Percentiles rank a stretch among this genome's conserved stretches.
phyloP scores from a whole-genome alignment of 2,888 invertebrate genomes.

The Rhyacophila evoluta region DNA sequence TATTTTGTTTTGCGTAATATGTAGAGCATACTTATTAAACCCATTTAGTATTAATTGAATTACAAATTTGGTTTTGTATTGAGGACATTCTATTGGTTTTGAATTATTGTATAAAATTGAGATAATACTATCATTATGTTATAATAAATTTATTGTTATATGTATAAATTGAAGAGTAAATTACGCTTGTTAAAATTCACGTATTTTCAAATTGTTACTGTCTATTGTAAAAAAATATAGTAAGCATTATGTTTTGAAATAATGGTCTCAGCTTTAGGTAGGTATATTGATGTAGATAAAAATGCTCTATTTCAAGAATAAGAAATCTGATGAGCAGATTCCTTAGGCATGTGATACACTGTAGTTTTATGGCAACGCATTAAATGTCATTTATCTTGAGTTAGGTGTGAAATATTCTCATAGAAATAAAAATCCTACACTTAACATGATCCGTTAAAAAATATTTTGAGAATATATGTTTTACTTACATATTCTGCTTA shows the following conservation, averaged over 20 bases:
- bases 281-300: too few relatives aligned
- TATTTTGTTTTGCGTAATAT: neutral
- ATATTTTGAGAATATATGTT: too few relatives aligned
- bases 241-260: neutral
- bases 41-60: neutral
- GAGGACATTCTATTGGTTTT: neutral
- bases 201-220: constrained; percentile 4
- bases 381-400: too few relatives aligned
- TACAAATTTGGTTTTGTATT: neutral
- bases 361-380: too few relatives aligned
- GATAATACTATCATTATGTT: neutral
- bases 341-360: too few relatives aligned
- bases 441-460: too few relatives aligned
- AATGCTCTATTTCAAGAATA: too few relatives aligned
- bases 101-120: neutral
- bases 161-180: constrained; percentile 22
- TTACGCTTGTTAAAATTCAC: constrained; percentile 17
- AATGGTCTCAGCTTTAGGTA: too few relatives aligned
- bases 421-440: too few relatives aligned
- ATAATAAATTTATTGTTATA: constrained; percentile 6
- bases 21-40: neutral
- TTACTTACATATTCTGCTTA: too few relatives aligned
- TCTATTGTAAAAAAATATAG: neutral
- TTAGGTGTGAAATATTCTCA: too few relatives aligned
- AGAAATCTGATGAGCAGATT: too few relatives aligned